Evolutionary conservation across 2,797 vertebrate genomes (phyloP).

Genomic region (Leptoclinus maculatus): DNA sequence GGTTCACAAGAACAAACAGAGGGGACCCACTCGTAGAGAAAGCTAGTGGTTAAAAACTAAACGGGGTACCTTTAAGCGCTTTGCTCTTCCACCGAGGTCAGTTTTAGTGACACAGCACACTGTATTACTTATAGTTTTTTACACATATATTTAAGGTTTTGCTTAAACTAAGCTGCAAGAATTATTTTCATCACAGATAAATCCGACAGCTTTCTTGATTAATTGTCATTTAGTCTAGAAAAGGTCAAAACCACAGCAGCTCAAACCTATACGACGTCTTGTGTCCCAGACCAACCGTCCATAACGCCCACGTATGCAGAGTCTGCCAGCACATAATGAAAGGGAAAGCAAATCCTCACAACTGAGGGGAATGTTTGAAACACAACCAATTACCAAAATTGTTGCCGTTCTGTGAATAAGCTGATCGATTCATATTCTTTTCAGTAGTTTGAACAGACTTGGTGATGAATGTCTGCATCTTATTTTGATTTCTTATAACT

Average conservation of each 20-base stretch:
- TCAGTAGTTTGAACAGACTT: background rate
- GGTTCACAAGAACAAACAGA: background rate
- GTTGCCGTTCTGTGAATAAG: background rate
- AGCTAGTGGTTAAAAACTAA: background rate
- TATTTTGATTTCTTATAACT: background rate
- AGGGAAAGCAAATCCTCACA: background rate
- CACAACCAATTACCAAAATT: background rate
- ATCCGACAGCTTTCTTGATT: background rate
- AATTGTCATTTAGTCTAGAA: background rate
- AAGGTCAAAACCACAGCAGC: background rate
- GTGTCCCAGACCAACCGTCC: background rate
- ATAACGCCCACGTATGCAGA: background rate
- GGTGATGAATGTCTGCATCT: background rate
- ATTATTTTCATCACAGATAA: background rate
- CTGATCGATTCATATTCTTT: background rate
- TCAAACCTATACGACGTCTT: background rate
- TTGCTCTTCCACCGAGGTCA: background rate
- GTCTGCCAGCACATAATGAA: background rate
- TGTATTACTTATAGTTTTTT: background rate
- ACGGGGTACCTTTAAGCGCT: background rate
- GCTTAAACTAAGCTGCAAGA: background rate
- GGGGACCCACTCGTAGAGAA: background rate
- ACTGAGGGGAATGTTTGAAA: background rate
- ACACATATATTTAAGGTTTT: background rate
- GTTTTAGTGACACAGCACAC: background rate